These are phyloP conservation scores for Eumacrocentrus americanus DNA, from an alignment of 2,888 invertebrate species.

Conservation along the genomic window DNA sequence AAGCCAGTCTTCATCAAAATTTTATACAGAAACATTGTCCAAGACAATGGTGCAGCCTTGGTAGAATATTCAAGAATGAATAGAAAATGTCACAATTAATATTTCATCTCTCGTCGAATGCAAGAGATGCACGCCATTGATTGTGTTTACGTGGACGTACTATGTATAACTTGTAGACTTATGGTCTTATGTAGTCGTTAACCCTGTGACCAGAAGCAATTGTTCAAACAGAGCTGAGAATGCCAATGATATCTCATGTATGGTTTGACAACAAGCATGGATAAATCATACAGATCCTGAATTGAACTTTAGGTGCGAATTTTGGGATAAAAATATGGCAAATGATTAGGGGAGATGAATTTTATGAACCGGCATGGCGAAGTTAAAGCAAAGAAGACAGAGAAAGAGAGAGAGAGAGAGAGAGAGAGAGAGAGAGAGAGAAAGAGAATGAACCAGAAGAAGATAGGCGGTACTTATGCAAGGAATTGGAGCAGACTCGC, in stretches of 20 bases:
- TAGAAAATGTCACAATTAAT: slow-evolving; percentile 1
- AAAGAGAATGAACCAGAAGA: not conserved
- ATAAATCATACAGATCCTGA: not conserved
- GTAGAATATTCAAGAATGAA: not conserved
- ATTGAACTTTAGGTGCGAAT: not conserved
- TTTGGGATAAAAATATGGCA: not conserved
- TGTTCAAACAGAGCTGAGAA: not conserved
- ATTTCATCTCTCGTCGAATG: slow-evolving; percentile 1
- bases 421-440: too few species aligned
- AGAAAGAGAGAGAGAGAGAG: slow-evolving; percentile 22
- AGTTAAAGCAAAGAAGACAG: slow-evolving; percentile 18
- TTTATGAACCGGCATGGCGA: slow-evolving; percentile 40
- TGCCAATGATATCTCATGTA: not conserved
- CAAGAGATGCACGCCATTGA: slow-evolving; percentile 31
- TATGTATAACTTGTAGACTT: not conserved
- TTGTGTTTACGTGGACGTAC: slow-evolving; percentile 32
- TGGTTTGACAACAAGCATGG: not conserved
- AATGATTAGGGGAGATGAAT: slow-evolving; percentile 17
- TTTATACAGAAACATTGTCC: not conserved
- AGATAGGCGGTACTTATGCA: slow-evolving; percentile 36
- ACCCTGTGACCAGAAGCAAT: not conserved
- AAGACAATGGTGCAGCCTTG: slow-evolving; percentile 1
- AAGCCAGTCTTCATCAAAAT: too few species aligned
- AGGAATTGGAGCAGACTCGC: slow-evolving; percentile 47
- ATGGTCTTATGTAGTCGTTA: not conserved